phyloP scores from a whole-genome alignment of 2,797 vertebrate genomes.

The Bryconaethiops microstoma region DNA sequence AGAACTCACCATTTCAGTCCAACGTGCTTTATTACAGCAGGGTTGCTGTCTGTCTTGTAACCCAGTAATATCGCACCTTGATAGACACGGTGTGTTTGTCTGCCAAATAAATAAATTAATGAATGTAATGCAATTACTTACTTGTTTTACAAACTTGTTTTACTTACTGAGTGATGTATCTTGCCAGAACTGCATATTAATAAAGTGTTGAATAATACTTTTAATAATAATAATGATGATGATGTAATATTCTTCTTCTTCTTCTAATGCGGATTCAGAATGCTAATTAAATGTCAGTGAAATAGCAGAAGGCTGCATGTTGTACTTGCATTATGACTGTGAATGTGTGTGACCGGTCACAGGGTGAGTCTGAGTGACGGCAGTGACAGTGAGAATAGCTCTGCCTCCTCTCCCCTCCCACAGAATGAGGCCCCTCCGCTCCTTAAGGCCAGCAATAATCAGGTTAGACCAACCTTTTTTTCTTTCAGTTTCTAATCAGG shows the following conservation, averaged over 20 bases:
- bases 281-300: background rate
- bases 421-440: slow-evolving; percentile 82
- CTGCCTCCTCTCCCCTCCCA: slow-evolving; percentile 80
- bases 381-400: slow-evolving; percentile 92
- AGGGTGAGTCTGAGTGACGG: slow-evolving; percentile 95
- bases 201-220: too few species aligned
- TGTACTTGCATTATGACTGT: slow-evolving; percentile 1
- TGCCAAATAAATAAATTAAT: too few species aligned
- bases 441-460: slow-evolving; percentile 88
- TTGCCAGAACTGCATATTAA: too few species aligned
- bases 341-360: slow-evolving; percentile 22
- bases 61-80: too few species aligned
- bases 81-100: too few species aligned
- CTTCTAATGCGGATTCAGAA: too few species aligned
- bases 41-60: background rate
- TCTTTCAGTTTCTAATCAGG: background rate
- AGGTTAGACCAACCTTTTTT: slow-evolving; percentile 76
- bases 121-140: too few species aligned
- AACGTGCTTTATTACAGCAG: background rate
- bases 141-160: too few species aligned
- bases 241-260: too few species aligned
- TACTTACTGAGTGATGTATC: too few species aligned
- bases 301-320: background rate
- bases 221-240: too few species aligned
- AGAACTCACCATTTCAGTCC: background rate